Base-by-base conservation (phyloP, 2,113 vertebrate species). In the Sebastes schlegelii region DNA sequence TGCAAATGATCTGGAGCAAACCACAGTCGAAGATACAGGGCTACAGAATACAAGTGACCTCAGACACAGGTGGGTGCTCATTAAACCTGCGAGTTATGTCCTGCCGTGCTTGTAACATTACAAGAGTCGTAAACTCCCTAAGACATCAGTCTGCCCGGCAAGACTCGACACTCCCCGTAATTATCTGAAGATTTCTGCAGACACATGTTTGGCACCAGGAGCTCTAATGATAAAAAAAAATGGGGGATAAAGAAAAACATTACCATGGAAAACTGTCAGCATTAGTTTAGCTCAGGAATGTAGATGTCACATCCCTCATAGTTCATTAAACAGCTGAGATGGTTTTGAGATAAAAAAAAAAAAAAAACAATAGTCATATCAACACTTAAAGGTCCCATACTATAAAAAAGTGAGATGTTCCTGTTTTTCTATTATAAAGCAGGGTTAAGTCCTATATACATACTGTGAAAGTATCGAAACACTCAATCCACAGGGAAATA, bases 1-100 rank as follows among this genome's bases (percentile, higher is more conserved):
- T 99, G 94, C 96, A 97, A 92, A 98, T 99, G 98, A 92, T 95
- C 86, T 99, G 98, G 98, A 96, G 86, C 84, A 93, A 92, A 65
- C 96, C 98, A 54, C 82, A 45, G 83, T 95, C 96, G 82, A 92
- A 87, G 85, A 97, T 98, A 92, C 93, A 96, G 77, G 98, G 98
- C 91, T 99, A 97, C 94, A 96, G 94, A 92, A 95, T 99, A 92
- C 97, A 96, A 65, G 94, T 99, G 85, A 95, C 94, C 61, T 96
- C 97, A 82, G 95, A 96, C 76, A 92, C 96, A 92, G 98, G 98
- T 99, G 93, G 94, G 96, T 94, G 88, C 45, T 83, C 26, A 12
- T 62, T 55, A 61, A 64, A 85, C 34, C 54, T 34, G 66, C 77
- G 19, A 83, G 85, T 88, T 48, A 65, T 55, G 54, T 88, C 81